Conservation (phyloP, 2,113 vertebrate species). For the Paramisgurnus dabryanus region DNA sequence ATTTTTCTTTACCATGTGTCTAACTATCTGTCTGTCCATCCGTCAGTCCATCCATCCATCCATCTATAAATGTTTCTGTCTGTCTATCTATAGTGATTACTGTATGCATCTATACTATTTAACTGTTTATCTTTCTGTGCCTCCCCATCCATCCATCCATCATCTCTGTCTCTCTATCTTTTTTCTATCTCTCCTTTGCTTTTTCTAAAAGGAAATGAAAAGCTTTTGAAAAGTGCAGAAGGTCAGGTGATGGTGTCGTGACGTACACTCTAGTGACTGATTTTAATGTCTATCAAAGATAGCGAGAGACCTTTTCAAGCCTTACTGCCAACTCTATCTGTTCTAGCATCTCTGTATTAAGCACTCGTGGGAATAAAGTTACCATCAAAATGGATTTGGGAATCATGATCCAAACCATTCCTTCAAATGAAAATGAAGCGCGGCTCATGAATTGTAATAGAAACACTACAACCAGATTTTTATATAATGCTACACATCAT, state of each 20-base stretch:
- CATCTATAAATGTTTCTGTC: no score
- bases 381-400: neutral
- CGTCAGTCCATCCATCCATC: no score
- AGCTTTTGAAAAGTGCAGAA: slow-evolving; percentile 5
- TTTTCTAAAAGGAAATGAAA: neutral
- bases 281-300: neutral
- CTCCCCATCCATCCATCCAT: no score
- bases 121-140: no score
- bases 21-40: no score
- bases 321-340: neutral
- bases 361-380: slow-evolving; percentile 1
- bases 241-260: slow-evolving; percentile 1
- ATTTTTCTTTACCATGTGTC: no score
- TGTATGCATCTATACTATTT: no score
- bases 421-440: neutral
- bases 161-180: no score
- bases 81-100: no score
- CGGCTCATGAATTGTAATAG: neutral
- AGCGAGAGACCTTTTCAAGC: neutral
- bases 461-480: slow-evolving; percentile 12
- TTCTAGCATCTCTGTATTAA: neutral
- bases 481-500: slow-evolving; percentile 18
- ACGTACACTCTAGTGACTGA: neutral
- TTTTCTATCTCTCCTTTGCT: no score
- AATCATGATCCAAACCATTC: slow-evolving; percentile 25